Evolutionary conservation across 2,797 vertebrate species (phyloP).

Genomic region (Myiotriccus ornatus): DNA sequence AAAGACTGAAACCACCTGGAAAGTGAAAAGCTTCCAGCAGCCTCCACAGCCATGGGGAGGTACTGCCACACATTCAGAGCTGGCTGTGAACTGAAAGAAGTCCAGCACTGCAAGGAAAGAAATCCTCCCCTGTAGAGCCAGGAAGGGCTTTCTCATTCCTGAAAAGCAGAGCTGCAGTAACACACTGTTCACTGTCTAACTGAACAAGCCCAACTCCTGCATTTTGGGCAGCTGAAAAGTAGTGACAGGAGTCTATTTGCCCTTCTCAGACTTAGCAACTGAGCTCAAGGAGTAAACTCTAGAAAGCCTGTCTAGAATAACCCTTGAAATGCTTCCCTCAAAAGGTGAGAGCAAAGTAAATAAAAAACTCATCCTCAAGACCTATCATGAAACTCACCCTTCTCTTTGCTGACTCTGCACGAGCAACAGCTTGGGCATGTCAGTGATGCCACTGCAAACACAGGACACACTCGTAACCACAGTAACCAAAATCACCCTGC

Average conservation of each 20-base stretch:
- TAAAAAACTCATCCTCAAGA: background rate
- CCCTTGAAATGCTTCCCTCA: background rate
- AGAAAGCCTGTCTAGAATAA: background rate
- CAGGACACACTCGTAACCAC: background rate
- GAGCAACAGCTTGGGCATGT: fast-evolving
- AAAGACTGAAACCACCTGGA: background rate
- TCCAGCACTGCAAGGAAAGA: background rate
- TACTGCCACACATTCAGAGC: background rate
- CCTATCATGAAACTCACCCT: background rate
- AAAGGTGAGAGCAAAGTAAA: background rate
- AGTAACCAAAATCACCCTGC: background rate
- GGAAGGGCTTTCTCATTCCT: background rate
- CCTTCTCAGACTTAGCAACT: background rate
- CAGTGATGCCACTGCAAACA: background rate
- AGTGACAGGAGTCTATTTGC: background rate
- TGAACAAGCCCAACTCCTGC: background rate
- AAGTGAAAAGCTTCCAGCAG: background rate
- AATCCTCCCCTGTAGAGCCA: background rate
- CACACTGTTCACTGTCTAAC: background rate
- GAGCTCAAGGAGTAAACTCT: background rate
- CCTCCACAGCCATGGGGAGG: background rate
- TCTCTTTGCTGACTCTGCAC: background rate
- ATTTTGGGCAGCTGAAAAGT: background rate
- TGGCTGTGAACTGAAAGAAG: background rate
- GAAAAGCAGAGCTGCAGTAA: background rate